These are phyloP conservation scores for Ceriagrion tenellum DNA, from an alignment of 2,888 invertebrate species.

Conservation along the genomic window DNA sequence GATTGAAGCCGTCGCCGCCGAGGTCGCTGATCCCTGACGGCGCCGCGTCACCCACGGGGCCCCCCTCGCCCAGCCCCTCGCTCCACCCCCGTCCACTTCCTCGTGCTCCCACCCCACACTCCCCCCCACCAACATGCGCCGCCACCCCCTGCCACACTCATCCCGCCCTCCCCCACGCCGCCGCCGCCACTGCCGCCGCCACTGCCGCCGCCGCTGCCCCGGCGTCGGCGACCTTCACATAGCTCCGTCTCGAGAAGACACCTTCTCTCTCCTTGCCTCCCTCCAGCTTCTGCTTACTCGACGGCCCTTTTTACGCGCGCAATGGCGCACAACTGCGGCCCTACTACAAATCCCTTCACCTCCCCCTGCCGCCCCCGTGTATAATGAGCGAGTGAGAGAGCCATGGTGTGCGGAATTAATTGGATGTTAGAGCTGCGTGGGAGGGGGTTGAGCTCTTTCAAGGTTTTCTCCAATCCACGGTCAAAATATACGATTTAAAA, in stretches of 20 bases:
- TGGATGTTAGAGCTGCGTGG: too few relatives aligned
- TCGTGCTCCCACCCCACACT: background rate
- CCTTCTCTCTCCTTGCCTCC: background rate
- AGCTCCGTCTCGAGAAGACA: background rate
- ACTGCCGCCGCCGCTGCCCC: background rate
- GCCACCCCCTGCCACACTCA: background rate
- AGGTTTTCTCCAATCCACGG: too few relatives aligned
- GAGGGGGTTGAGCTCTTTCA: too few relatives aligned
- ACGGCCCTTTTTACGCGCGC: too few relatives aligned
- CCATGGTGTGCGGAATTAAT: too few relatives aligned
- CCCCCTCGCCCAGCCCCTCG: background rate
- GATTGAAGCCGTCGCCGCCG: conserved; percentile 7
- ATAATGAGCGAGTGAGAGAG: too few relatives aligned
- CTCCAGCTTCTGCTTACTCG: background rate
- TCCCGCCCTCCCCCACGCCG: background rate
- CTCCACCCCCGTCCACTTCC: background rate
- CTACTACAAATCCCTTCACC: too few relatives aligned
- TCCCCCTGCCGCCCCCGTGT: too few relatives aligned
- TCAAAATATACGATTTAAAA: too few relatives aligned
- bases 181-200: background rate
- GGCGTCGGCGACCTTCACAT: conserved; percentile 19
- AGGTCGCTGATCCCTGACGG: conserved; percentile 25
- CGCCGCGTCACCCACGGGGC: background rate
- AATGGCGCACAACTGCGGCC: too few relatives aligned
- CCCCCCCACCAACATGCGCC: background rate